phyloP scores from a whole-genome alignment of 2,888 invertebrate genomes.

The Amphipoea lucens region DNA sequence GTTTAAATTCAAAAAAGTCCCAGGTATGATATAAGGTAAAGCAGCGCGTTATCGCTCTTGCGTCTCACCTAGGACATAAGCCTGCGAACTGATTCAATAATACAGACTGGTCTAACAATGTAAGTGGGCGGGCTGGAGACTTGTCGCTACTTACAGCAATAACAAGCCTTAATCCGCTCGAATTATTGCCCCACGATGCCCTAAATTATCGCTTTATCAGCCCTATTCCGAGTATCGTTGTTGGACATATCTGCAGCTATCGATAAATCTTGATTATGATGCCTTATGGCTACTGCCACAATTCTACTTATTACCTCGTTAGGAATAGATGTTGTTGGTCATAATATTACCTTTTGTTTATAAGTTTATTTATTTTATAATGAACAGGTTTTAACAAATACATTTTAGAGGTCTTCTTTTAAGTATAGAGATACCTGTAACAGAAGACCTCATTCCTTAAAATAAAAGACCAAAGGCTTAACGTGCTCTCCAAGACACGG shows the following conservation, averaged over 20 bases:
- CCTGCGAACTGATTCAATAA: constrained; percentile 49
- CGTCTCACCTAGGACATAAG: background rate
- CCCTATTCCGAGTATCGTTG: constrained; percentile 47
- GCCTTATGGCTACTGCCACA: constrained; percentile 40
- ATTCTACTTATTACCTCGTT: constrained; percentile 42
- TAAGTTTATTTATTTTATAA: too few species aligned
- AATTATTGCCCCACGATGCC: constrained; percentile 54
- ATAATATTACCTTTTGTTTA: background rate
- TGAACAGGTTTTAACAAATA: too few species aligned
- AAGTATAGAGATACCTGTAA: too few species aligned
- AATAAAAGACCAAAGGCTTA: too few species aligned
- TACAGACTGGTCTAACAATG: constrained; percentile 47
- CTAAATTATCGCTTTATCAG: constrained; percentile 63
- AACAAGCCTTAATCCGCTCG: constrained; percentile 62
- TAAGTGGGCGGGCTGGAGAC: constrained; percentile 54
- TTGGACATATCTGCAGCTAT: constrained; percentile 47
- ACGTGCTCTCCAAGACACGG: too few species aligned
- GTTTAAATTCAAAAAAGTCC: background rate
- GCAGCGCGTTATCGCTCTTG: background rate
- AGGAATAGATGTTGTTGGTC: background rate
- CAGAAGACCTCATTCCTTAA: too few species aligned
- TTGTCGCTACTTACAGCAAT: constrained; percentile 54
- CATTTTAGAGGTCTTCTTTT: too few species aligned
- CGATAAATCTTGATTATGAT: constrained; percentile 58
- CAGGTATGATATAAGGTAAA: background rate